Conservation (phyloP, 2,113 vertebrate genomes). For the Melanerpes formicivorus region DNA sequence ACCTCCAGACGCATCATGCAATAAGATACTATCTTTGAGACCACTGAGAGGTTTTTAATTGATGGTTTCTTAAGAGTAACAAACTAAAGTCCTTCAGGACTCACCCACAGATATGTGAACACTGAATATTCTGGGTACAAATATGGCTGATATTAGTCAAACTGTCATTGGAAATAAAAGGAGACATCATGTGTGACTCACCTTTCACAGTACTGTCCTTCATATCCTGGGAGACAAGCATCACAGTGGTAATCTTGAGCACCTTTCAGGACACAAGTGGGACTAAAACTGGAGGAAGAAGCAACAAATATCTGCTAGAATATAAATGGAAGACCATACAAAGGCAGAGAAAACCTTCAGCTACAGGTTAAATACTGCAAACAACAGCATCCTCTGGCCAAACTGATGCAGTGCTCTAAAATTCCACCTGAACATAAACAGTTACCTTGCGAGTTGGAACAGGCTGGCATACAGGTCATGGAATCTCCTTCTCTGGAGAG, state of each 20-base stretch:
- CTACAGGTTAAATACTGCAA: neutral
- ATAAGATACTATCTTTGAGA: neutral
- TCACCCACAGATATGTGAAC: neutral
- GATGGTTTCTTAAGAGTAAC: neutral
- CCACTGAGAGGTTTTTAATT: neutral
- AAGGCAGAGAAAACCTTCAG: neutral
- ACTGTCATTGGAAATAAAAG: neutral
- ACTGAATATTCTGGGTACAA: neutral
- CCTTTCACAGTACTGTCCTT: constrained; percentile 93
- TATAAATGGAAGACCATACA: neutral
- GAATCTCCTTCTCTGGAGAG: too few species aligned
- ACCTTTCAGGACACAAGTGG: constrained; percentile 85
- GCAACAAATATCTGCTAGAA: neutral
- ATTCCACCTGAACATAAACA: too few species aligned
- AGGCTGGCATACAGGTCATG: too few species aligned
- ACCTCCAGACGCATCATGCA: too few species aligned
- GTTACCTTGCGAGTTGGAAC: too few species aligned
- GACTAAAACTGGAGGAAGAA: constrained; percentile 86
- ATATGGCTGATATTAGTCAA: neutral
- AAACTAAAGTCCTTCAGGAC: neutral
- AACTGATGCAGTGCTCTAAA: neutral
- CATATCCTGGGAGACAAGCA: constrained; percentile 86
- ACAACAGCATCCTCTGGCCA: neutral
- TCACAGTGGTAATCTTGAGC: constrained; percentile 83
- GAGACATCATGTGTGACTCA: neutral